Evolutionary conservation across 2,113 vertebrate species (phyloP), one percentile per base, ranked within the genome.

Genomic region (Lates calcarifer): DNA sequence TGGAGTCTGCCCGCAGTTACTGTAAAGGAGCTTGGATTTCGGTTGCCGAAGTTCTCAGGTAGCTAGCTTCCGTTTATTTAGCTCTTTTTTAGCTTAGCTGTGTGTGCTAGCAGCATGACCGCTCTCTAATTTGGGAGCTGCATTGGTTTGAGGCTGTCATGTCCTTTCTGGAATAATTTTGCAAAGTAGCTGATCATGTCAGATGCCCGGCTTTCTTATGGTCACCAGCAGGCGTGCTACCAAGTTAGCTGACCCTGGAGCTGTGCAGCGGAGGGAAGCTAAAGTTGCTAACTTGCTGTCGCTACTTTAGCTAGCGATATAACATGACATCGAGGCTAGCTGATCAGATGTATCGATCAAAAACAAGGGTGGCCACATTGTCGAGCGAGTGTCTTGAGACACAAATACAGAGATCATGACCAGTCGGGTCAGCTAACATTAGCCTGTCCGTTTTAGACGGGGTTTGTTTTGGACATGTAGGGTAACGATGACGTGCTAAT

Each of bases 401-500:
- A 51, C 14, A 28, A 1, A 4, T 1, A 15, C 20, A 4, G 9
- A n/a, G 18, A 29, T 15, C 5, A 8, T 24, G 1, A 3, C 15
- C 2, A 35, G 55, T 14, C 0, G 2, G 3, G 9, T 66, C 24
- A 45, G 33, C 17, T 31, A 57, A 33, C 49, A 2, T 41, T 13
- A 18, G 43, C 2, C 7, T 24, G 1, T 39, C 11, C 64, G 39
- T 72, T 77, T 63, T 28, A 65, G 17, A 4, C 39, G 5, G 20
- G 65, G 84, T 85, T 86, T 91, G 86, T 90, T 88, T 90, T 90
- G 88, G 79, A 85, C 51, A 56, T 53, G 74, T 62, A 57, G 20
- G 74, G 55, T 57, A 82, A 70, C 74, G 43, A 43, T 35, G 71
- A 68, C 33, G 49, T 77, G 82, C 77, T 88, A 82, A 79, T n/a